Percentiles rank a stretch among this genome's conserved stretches.
Evolutionary conservation across 2,888 invertebrate species (phyloP).

Genomic region (Philhelius pedissequus): DNA sequence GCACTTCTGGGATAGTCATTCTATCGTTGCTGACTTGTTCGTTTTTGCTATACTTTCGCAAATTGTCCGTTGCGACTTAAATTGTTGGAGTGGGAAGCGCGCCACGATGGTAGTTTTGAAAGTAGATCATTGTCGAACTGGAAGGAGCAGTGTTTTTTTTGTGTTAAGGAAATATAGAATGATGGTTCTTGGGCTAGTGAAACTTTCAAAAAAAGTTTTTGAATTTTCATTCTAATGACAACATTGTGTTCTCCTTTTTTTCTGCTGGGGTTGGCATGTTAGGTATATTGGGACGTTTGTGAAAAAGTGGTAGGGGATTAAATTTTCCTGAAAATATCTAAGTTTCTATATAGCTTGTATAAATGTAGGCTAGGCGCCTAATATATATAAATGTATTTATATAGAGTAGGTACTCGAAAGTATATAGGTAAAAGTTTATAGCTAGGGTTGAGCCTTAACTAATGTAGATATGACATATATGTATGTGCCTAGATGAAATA

Average conservation of each 20-base stretch:
- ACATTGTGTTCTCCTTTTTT: conserved; percentile 54
- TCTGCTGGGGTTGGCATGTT: conserved; percentile 49
- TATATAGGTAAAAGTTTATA: background rate
- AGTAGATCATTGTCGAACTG: conserved; percentile 64
- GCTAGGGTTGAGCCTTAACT: no score
- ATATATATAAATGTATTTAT: background rate
- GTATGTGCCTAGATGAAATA: no score
- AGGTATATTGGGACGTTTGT: conserved; percentile 35
- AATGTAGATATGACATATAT: no score
- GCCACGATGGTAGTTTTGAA: conserved; percentile 64
- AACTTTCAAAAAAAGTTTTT: conserved; percentile 65
- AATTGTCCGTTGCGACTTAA: conserved; percentile 66
- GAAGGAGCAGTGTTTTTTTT: conserved; percentile 4
- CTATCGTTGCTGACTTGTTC: conserved; percentile 43
- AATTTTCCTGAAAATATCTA: conserved; percentile 19
- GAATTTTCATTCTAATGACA: conserved; percentile 67
- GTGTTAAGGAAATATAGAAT: conserved; percentile 45
- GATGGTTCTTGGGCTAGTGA: conserved; percentile 55
- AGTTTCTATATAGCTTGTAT: background rate
- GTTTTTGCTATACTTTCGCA: conserved; percentile 64
- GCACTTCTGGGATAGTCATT: conserved; percentile 61
- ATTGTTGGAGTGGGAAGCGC: conserved; percentile 38
- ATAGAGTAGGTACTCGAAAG: background rate
- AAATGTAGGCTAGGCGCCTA: background rate
- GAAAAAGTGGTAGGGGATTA: conserved; percentile 31